These are phyloP conservation scores for Peromyscus leucopus DNA, from an alignment of 2,113 vertebrate genomes.

Conservation along the genomic window DNA sequence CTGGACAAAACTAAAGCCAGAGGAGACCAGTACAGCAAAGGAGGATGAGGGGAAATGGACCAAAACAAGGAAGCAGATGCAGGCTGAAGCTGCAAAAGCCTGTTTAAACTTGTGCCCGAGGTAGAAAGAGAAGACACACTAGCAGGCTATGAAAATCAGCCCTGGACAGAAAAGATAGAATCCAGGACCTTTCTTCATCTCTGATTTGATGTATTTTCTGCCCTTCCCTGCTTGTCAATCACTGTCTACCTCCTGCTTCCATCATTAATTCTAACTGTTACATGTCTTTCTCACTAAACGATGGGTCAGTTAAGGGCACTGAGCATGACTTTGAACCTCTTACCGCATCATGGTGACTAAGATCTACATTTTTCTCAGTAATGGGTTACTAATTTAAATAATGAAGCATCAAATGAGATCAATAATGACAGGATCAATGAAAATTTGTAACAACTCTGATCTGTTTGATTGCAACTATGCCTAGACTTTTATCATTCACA, in stretches of 20 bases:
- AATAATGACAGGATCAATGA: not conserved
- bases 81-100: not conserved
- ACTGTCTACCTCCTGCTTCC: not conserved
- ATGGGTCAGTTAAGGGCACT: not conserved
- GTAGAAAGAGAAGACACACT: not conserved
- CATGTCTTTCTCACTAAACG: not conserved
- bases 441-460: slow-evolving; percentile 4
- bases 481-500: not conserved
- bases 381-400: slow-evolving; percentile 21
- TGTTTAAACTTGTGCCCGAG: not conserved
- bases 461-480: not conserved
- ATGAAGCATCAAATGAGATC: not conserved
- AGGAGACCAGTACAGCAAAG: not conserved
- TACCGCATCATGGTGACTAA: not conserved
- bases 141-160: not conserved
- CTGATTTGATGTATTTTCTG: not conserved
- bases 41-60: not conserved
- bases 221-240: not conserved
- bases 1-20: not conserved
- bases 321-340: not conserved
- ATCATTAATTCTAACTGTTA: not conserved
- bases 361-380: slow-evolving; percentile 2
- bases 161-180: not conserved
- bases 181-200: not conserved
- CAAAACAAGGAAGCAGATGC: too few species aligned